Conservation (phyloP, 2,113 vertebrate genomes). For the Symphodus melops region DNA sequence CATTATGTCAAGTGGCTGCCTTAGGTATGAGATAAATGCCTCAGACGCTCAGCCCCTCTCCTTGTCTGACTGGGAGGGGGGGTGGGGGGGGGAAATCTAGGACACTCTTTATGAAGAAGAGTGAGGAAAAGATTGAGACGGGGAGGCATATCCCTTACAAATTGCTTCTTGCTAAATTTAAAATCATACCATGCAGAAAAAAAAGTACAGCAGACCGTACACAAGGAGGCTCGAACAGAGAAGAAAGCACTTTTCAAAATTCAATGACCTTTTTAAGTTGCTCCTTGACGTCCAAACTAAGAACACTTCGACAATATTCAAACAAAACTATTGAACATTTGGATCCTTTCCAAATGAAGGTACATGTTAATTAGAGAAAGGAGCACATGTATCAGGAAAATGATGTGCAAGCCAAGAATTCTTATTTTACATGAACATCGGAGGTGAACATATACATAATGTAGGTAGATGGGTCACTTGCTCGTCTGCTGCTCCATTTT, state of each 20-base stretch:
- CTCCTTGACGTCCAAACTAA: background rate
- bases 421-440: no score
- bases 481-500: no score
- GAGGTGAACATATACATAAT: no score
- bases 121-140: conserved; percentile 13
- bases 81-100: conserved; percentile 15
- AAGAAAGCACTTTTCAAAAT: background rate
- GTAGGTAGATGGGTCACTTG: no score
- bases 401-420: no score
- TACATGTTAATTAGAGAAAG: no score
- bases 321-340: conserved; percentile 9
- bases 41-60: conserved; percentile 33
- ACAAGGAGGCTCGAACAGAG: background rate
- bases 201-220: background rate
- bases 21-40: conserved; percentile 32
- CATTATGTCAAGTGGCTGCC: conserved; percentile 39
- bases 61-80: background rate
- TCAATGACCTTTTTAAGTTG: background rate
- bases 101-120: conserved; percentile 45
- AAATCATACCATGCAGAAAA: background rate
- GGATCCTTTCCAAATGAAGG: no score
- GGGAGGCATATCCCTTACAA: conserved; percentile 20
- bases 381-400: no score
- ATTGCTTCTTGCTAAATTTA: background rate
- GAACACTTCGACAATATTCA: background rate